Base-by-base conservation (phyloP, 2,888 invertebrate genomes). In the Acholoe squamosa region DNA sequence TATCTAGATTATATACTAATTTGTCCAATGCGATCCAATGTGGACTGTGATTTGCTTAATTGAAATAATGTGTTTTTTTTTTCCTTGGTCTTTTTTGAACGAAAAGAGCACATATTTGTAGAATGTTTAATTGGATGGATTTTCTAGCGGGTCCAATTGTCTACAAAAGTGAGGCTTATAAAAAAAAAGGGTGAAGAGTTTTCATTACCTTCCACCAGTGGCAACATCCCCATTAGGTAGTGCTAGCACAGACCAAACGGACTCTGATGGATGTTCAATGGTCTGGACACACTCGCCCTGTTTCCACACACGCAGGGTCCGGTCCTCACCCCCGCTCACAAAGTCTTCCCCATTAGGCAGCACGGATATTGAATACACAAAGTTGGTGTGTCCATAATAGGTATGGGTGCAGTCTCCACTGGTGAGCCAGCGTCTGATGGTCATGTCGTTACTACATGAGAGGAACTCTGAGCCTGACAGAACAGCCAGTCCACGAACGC, bases 371-470 rank as follows among this genome's bases (percentile, higher is more conserved):
- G 96, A 95, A 95, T 99, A 99, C 93, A 99, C 98, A 95, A 98
- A 99, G 96, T 98, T 98, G 71, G 97, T 97, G 95, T 99, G 99
- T 0, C 98, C 98, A 95, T 97, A 97, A 94, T 97, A 97, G 5
- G 94, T 93, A 54, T 93, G 93, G 7, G 94, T 90, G 91, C 98
- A 98, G 93, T 97, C 97, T 34, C 98, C 98, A 88, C 97, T 97
- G 3, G 97, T 97, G 90, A 96, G 96, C 99, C 99, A 99, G 89
- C 97, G 96, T 93, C 97, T 97, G 80, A 99, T 97, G 0, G 97
- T 97, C 0, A 98, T 98, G 96, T 99, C 99, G 96, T 99, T 99
- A 43, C 98, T 97, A 94, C 98, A 98, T 84, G 99, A 98, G 0
- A 99, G 96, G 95, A 99, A 98, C 77, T 97, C 97, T 19, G 92